Evolutionary conservation across 37 sponge, comb jelly and placozoan genomes (phyloP).

Genomic region (Haliclona indistincta): DNA sequence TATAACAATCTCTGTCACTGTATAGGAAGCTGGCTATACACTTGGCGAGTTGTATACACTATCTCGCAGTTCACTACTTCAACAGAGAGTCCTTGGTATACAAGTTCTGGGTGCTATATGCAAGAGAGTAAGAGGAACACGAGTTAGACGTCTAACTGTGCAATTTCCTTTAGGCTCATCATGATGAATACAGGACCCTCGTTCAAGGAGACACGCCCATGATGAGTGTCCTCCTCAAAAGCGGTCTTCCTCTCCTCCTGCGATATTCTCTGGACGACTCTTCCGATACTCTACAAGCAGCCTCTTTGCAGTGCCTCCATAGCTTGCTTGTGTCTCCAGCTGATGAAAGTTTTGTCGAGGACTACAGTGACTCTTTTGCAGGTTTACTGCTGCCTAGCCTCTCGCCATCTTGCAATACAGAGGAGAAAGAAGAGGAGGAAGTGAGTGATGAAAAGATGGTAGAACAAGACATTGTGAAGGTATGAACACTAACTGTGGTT

Average conservation of each 20-base stretch:
- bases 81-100: slow-evolving; percentile 77
- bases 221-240: slow-evolving; percentile 34
- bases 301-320: slow-evolving; percentile 54
- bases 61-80: slow-evolving; percentile 69
- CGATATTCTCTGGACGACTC: slow-evolving; percentile 79
- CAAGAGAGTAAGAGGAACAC: slow-evolving; percentile 33
- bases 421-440: slow-evolving; percentile 44
- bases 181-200: slow-evolving; percentile 33
- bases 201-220: slow-evolving; percentile 41
- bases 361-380: slow-evolving; percentile 17
- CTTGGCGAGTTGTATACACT: slow-evolving; percentile 71
- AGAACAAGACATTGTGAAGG: slow-evolving; percentile 58
- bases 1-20: neutral
- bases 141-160: neutral
- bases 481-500: slow-evolving; percentile 4
- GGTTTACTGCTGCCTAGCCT: slow-evolving; percentile 36
- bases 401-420: slow-evolving; percentile 2
- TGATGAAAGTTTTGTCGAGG: slow-evolving; percentile 57
- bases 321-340: slow-evolving; percentile 40
- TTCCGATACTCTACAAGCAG: slow-evolving; percentile 25
- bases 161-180: slow-evolving; percentile 18
- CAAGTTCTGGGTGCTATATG: slow-evolving; percentile 51
- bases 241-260: slow-evolving; percentile 67
- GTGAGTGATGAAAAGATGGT: slow-evolving; percentile 46
- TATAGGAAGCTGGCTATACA: slow-evolving; percentile 87